Evolutionary conservation across 2,888 invertebrate species (phyloP).

Genomic region (Leptothorax acervorum): DNA sequence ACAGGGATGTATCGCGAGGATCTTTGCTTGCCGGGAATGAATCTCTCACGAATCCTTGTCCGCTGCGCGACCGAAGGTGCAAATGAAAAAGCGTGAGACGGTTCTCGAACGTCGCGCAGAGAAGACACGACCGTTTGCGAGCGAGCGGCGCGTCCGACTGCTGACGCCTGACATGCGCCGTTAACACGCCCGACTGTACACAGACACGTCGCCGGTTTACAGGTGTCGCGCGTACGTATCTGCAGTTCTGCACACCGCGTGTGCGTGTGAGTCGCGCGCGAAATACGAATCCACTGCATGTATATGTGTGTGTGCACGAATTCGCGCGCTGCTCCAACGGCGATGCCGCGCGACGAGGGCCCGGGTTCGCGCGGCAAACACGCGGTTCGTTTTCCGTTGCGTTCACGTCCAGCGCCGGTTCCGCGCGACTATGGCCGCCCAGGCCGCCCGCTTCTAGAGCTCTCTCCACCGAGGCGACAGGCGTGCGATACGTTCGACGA

Average conservation of each 20-base stretch:
- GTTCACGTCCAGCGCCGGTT: conserved; percentile 11
- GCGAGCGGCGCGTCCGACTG: too few species aligned
- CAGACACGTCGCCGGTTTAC: neutral
- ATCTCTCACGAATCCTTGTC: too few species aligned
- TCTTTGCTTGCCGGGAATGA: neutral
- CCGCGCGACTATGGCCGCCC: conserved; percentile 55
- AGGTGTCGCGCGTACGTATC: neutral
- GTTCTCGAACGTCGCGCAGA: neutral
- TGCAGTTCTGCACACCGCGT: too few species aligned
- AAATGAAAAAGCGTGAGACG: too few species aligned
- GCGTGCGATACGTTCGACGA: neutral
- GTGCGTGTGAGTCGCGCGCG: neutral
- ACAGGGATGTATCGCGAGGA: neutral
- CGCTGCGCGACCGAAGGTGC: too few species aligned
- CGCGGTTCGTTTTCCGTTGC: neutral
- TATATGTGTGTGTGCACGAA: neutral
- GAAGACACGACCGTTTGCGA: neutral
- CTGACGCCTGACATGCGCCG: neutral
- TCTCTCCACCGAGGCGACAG: conserved; percentile 58
- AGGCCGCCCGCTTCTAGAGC: conserved; percentile 57
- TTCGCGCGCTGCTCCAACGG: conserved; percentile 33
- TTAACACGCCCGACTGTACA: neutral
- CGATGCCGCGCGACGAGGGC: conserved; percentile 49
- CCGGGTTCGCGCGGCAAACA: conserved; percentile 6
- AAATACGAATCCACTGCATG: neutral